phyloP scores from a whole-genome alignment of 2,113 vertebrate genomes.

The Grammomys dolichurus region DNA sequence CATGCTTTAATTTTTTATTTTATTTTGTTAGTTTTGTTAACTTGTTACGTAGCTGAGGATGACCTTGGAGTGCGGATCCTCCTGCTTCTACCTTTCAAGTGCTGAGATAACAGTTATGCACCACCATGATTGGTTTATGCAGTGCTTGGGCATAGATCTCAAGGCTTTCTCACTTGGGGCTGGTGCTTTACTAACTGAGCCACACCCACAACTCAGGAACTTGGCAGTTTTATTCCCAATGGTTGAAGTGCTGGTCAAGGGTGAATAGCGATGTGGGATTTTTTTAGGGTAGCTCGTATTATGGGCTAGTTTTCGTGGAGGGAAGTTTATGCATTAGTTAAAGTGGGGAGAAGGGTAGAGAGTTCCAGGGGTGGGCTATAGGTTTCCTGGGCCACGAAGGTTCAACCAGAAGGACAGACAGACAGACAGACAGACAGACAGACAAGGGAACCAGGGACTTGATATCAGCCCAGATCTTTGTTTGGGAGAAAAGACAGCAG shows the following conservation, averaged over 20 bases:
- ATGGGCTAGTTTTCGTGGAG: neutral
- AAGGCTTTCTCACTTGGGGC: neutral
- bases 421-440: too few relatives aligned
- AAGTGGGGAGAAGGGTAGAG: neutral
- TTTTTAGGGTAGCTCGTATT: neutral
- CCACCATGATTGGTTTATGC: neutral
- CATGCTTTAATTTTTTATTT: neutral
- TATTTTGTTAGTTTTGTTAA: neutral
- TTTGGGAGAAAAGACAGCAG: neutral
- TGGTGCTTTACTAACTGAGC: neutral
- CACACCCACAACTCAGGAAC: neutral
- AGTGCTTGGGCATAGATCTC: neutral
- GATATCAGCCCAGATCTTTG: too few relatives aligned
- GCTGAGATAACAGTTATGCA: neutral
- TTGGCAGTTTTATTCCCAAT: neutral
- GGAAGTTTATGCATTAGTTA: neutral
- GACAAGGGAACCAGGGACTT: neutral
- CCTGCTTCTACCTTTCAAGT: neutral
- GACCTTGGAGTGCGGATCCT: neutral
- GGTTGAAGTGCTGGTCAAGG: neutral
- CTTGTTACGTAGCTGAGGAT: neutral
- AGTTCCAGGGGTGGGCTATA: neutral
- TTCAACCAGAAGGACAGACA: neutral
- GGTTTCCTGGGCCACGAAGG: neutral
- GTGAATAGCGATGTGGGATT: neutral